Evolutionary conservation across 2,888 invertebrate species (phyloP).

Genomic region (Allacma fusca): DNA sequence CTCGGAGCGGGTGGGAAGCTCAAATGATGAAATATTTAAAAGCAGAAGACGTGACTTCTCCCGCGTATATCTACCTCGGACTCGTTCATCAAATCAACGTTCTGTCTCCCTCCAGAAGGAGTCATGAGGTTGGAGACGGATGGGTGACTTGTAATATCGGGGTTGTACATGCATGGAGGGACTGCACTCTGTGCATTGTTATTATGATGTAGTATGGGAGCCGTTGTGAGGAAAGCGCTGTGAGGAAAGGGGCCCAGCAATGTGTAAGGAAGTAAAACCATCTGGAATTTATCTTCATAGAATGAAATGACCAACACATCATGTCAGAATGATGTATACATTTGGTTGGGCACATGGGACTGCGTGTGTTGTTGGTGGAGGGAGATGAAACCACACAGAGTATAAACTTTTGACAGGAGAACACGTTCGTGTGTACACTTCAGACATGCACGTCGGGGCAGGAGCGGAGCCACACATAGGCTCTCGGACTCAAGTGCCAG

Average conservation of each 20-base stretch:
- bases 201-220: too few relatives aligned
- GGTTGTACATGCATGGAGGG: too few relatives aligned
- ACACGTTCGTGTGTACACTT: background rate
- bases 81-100: background rate
- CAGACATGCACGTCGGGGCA: background rate
- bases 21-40: too few relatives aligned
- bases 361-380: conserved; percentile 1
- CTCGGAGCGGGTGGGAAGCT: too few relatives aligned
- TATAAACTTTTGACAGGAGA: conserved; percentile 7
- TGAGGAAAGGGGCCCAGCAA: background rate
- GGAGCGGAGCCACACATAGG: too few relatives aligned
- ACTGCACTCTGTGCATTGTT: too few relatives aligned
- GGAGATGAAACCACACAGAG: conserved; percentile 10
- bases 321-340: conserved; percentile 24
- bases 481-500: too few relatives aligned
- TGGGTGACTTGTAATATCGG: too few relatives aligned
- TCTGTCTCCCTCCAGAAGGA: background rate
- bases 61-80: too few relatives aligned
- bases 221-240: too few relatives aligned
- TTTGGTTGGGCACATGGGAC: conserved; percentile 23
- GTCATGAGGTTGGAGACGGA: background rate
- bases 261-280: background rate
- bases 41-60: too few relatives aligned
- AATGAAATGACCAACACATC: conserved; percentile 26
- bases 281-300: conserved; percentile 10